A percentile compares a stretch with the other conserved stretches of the same genome.
These are phyloP conservation scores for Lasiommata megera DNA, from an alignment of 2,888 invertebrate genomes.

Conservation along the genomic window DNA sequence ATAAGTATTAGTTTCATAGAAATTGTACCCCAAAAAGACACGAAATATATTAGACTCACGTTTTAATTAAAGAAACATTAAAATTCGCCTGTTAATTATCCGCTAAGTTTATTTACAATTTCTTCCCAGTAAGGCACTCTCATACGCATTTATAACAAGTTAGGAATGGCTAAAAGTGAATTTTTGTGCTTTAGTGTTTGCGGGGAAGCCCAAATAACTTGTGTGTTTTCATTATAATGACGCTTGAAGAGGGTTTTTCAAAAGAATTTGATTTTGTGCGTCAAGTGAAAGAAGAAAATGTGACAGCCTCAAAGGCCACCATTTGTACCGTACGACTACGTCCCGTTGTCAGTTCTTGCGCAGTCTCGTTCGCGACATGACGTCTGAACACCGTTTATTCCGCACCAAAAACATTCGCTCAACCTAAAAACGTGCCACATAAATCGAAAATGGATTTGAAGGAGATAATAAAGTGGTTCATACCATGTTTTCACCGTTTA, in stretches of 20 bases:
- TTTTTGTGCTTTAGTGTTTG: too few species aligned
- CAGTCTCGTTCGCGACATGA: slow-evolving; percentile 51
- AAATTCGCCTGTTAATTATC: too few species aligned
- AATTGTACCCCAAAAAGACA: too few species aligned
- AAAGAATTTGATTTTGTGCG: neutral
- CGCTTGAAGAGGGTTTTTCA: too few species aligned
- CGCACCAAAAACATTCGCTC: slow-evolving; percentile 18
- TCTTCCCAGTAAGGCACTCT: neutral
- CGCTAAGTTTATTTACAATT: too few species aligned
- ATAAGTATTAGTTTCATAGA: too few species aligned
- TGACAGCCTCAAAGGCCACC: slow-evolving; percentile 33
- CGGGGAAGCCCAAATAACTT: too few species aligned
- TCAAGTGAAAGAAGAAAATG: slow-evolving; percentile 69
- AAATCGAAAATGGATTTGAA: slow-evolving; percentile 66
- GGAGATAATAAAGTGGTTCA: slow-evolving; percentile 76
- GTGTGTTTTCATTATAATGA: too few species aligned
- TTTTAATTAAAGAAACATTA: too few species aligned
- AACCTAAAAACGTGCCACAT: slow-evolving; percentile 20
- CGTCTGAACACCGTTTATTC: slow-evolving; percentile 35
- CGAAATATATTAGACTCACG: too few species aligned
- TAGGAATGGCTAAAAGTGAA: too few species aligned
- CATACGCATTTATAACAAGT: too few species aligned
- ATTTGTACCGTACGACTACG: neutral
- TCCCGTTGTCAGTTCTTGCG: slow-evolving; percentile 45
- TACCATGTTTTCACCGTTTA: slow-evolving; percentile 70